A percentile compares a stretch with the other conserved stretches of the same genome.
Evolutionary conservation across 1,140 invertebrate species (phyloP).

Genomic region (Bactericera cockerelli): DNA sequence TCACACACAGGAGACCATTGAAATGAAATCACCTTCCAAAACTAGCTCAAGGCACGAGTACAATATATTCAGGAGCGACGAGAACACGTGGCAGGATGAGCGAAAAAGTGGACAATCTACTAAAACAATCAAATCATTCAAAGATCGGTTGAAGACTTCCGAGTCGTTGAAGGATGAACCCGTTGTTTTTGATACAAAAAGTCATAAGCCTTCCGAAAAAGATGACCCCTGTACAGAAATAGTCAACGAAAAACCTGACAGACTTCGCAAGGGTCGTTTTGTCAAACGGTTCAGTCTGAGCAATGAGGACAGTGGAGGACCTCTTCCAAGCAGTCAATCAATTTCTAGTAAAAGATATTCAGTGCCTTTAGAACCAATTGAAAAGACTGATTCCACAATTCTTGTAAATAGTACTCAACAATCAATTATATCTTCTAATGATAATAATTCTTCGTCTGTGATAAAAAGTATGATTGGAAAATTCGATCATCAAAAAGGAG

Average conservation of each 20-base stretch:
- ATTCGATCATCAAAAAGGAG: not conserved
- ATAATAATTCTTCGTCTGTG: not conserved
- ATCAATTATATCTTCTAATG: not conserved
- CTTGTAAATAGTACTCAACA: not conserved
- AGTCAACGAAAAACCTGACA: not conserved
- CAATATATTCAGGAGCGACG: not conserved
- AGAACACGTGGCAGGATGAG: not conserved
- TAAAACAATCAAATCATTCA: constrained; percentile 13
- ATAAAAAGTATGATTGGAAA: not conserved
- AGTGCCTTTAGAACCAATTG: not conserved
- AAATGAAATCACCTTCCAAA: not conserved
- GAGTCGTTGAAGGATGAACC: too few species aligned
- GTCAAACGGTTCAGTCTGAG: not conserved
- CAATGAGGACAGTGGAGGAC: not conserved
- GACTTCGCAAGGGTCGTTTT: not conserved
- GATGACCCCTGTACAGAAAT: not conserved
- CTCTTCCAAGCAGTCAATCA: too few species aligned
- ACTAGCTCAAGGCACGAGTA: not conserved
- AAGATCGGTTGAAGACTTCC: constrained; percentile 14
- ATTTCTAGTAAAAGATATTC: not conserved
- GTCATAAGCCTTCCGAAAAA: too few species aligned
- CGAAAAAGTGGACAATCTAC: not conserved
- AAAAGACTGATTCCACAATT: constrained; percentile 1
- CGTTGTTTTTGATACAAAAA: too few species aligned
- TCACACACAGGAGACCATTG: not conserved